Evolutionary conservation across 2,888 invertebrate species (phyloP), one percentile per base, ranked within the genome.

Genomic region (Megaustenia siamemsis): DNA sequence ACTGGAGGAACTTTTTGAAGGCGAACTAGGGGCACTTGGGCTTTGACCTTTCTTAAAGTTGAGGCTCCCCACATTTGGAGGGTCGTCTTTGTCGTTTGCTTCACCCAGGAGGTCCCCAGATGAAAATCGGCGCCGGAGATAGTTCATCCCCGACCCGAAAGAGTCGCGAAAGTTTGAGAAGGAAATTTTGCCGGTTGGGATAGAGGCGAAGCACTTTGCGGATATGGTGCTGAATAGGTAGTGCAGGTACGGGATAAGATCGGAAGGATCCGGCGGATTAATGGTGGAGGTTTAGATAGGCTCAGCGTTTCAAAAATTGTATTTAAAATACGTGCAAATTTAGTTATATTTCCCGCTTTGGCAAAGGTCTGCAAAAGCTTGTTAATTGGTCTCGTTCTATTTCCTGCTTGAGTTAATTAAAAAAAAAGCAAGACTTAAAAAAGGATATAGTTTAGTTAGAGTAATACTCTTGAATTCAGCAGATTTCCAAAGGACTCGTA

Each of bases 121-220:
- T 96, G 98, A 98, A 96, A 99, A 98, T 95, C 97, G 97, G 96
- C 98, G 96, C 96, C 98, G 97, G 96, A 99, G 95, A 97, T 97
- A 98, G 96, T 97, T 98, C 96, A 98, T 98, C 86, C 91, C 90
- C 28, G 89, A 86, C 60, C 88, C 88, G 83, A 89, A 88, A 71
- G 86, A 86, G 40, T 88, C 89, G 38, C 82, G 82, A 85, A 91
- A 90, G 81, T 87, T 90, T 93, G 91, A 78, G 93, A 89, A 88
- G 96, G 98, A 98, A 98, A 98, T 98, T 96, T 97, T 97, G 96
- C 96, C 83, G 49, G 43, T 76, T 76, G 76, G 83, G 24, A 77
- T n/a, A 15, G 75, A 60, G 5, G 77, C 77, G 4, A 40, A 53
- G 68, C 83, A 83, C 76, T 68, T 66, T 68, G 83, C 73, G 56